These are phyloP conservation scores for Rhimphoctona megacephalus DNA, from an alignment of 2,888 invertebrate genomes.

Conservation along the genomic window DNA sequence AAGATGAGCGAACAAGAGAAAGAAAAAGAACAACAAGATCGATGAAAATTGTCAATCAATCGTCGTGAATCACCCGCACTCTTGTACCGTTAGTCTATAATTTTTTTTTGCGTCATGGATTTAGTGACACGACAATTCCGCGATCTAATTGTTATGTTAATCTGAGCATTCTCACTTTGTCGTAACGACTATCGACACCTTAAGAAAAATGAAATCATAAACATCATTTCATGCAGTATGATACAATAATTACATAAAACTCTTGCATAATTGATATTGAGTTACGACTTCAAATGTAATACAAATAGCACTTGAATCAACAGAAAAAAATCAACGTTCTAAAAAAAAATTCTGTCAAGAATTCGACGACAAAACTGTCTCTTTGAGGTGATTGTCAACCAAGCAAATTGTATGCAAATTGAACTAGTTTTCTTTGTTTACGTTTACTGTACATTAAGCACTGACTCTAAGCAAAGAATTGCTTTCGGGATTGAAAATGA, in stretches of 20 bases:
- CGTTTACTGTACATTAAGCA: too few species aligned
- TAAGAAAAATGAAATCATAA: background rate
- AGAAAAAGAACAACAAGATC: slow-evolving; percentile 13
- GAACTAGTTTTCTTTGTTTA: too few species aligned
- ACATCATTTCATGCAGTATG: background rate
- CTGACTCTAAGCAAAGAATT: too few species aligned
- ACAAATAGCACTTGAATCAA: background rate
- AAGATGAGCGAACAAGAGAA: slow-evolving; percentile 14
- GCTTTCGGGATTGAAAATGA: too few species aligned
- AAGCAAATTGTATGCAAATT: too few species aligned
- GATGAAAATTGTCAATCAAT: slow-evolving; percentile 33
- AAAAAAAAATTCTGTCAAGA: too few species aligned
- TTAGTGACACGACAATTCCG: background rate
- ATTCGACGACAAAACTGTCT: too few species aligned
- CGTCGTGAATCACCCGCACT: slow-evolving; percentile 47
- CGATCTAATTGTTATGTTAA: slow-evolving; percentile 25
- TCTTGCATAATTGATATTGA: background rate
- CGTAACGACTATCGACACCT: background rate
- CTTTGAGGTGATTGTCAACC: too few species aligned
- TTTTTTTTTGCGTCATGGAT: slow-evolving; percentile 48
- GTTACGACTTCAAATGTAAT: background rate
- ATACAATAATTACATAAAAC: background rate
- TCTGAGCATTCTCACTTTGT: slow-evolving; percentile 15
- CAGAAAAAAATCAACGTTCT: too few species aligned
- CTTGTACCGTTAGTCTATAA: slow-evolving; percentile 58